Conservation (phyloP, 1,140 invertebrate species). For the Tribolium madens region DNA sequence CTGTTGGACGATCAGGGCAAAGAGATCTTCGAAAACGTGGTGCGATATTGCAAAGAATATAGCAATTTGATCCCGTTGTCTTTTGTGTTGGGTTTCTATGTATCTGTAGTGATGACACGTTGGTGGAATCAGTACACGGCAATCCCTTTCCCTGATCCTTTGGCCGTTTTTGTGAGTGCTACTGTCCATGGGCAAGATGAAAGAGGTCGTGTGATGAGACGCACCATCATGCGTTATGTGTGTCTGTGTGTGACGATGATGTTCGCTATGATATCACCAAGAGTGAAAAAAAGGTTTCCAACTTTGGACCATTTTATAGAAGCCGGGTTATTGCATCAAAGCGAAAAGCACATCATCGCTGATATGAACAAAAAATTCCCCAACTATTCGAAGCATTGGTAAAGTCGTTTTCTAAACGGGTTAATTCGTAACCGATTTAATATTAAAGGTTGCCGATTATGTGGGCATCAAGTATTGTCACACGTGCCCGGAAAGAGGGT, state of each 20-base stretch:
- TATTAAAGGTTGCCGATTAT: constrained; percentile 90
- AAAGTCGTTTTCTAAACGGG: constrained; percentile 16
- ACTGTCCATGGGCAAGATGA: constrained; percentile 79
- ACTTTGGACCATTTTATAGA: constrained; percentile 83
- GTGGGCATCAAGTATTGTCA: constrained; percentile 92
- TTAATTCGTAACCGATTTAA: too few species aligned
- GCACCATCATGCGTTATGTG: constrained; percentile 79
- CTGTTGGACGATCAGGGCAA: constrained; percentile 70
- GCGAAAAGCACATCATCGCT: constrained; percentile 77
- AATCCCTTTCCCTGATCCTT: constrained; percentile 87
- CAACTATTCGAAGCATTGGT: constrained; percentile 83
- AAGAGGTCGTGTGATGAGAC: constrained; percentile 78
- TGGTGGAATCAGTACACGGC: constrained; percentile 94
- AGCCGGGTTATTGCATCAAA: constrained; percentile 78
- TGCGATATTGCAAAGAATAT: constrained; percentile 78
- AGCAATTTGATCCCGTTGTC: constrained; percentile 78
- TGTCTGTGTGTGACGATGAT: constrained; percentile 78
- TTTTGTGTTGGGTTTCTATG: constrained; percentile 81
- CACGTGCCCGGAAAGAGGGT: constrained; percentile 88
- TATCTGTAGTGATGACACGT: constrained; percentile 90
- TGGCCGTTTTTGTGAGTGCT: constrained; percentile 86
- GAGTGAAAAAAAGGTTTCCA: constrained; percentile 85
- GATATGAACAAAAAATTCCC: constrained; percentile 78
- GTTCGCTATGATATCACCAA: constrained; percentile 77
- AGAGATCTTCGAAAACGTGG: constrained; percentile 74